phyloP scores from a whole-genome alignment of 30 jellyfish, hydroid and myxozoan species.

The Turritopsis rubra region DNA sequence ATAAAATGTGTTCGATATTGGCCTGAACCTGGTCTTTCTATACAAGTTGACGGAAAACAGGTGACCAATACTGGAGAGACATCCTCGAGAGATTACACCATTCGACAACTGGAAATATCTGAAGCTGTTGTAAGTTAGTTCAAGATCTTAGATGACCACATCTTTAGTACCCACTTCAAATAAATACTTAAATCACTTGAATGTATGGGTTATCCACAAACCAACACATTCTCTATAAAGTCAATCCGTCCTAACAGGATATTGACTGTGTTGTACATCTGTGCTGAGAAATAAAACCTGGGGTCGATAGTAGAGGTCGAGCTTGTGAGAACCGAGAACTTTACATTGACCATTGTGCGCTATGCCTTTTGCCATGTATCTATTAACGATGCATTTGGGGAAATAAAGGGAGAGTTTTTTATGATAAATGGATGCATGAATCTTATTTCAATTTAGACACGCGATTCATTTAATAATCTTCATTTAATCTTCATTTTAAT shows the following conservation, averaged over 20 bases:
- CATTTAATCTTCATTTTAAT: background rate
- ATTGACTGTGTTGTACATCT: background rate
- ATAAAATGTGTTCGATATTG: conserved; percentile 81
- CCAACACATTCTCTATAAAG: background rate
- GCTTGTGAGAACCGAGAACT: no score
- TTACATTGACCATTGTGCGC: no score
- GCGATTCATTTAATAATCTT: no score
- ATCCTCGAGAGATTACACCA: conserved; percentile 57
- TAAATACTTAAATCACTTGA: background rate
- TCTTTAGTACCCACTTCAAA: background rate
- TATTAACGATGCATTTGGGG: no score
- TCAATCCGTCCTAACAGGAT: background rate
- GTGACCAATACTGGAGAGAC: conserved; percentile 68
- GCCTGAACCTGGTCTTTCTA: conserved; percentile 83
- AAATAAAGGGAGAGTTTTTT: no score
- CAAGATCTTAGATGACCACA: background rate
- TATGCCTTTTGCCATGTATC: no score
- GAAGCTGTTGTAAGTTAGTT: conserved; percentile 1
- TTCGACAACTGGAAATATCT: conserved; percentile 49
- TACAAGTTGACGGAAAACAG: conserved; percentile 46
- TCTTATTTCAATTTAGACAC: no score
- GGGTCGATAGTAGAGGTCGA: background rate
- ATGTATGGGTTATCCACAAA: no score
- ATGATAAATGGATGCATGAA: no score
- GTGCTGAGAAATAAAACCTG: background rate